Conservation (phyloP, 2,888 invertebrate species). For the Brachycybe producta region DNA sequence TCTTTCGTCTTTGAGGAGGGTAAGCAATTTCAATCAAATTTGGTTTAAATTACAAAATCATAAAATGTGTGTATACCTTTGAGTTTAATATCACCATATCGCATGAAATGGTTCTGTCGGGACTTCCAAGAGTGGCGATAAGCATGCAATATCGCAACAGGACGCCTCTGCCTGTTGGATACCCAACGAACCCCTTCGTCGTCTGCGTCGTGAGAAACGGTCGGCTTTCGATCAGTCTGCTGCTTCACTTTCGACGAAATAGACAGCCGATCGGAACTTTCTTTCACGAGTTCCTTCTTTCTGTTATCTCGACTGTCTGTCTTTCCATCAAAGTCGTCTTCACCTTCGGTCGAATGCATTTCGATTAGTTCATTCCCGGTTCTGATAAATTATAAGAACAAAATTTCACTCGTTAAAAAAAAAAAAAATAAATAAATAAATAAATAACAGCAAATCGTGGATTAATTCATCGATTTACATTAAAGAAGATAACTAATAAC, state of each 20-base stretch:
- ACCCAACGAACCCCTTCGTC: slow-evolving; percentile 35
- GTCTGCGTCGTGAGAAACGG: slow-evolving; percentile 23
- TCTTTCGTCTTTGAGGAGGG: slow-evolving; percentile 51
- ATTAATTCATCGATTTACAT: background rate
- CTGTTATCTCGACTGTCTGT: slow-evolving; percentile 17
- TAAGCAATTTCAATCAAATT: background rate
- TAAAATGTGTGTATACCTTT: slow-evolving; percentile 37
- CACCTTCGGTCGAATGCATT: slow-evolving; percentile 39
- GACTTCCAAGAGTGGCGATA: slow-evolving; percentile 58
- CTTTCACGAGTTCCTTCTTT: slow-evolving; percentile 17
- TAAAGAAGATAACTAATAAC: background rate
- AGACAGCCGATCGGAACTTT: slow-evolving; percentile 7
- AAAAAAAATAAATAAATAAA: background rate
- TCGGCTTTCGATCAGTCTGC: background rate
- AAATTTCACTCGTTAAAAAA: background rate
- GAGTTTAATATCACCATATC: slow-evolving; percentile 69
- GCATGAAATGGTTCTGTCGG: slow-evolving; percentile 57
- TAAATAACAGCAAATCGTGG: background rate
- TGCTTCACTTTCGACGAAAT: background rate
- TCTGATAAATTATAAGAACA: slow-evolving; percentile 29
- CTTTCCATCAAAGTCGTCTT: slow-evolving; percentile 27
- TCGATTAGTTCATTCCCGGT: slow-evolving; percentile 44
- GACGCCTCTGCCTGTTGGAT: slow-evolving; percentile 30
- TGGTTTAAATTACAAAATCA: background rate
- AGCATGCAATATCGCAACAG: slow-evolving; percentile 44